These are phyloP conservation scores for Meliscaeva auricollis DNA, from an alignment of 2,888 invertebrate species.

Conservation along the genomic window DNA sequence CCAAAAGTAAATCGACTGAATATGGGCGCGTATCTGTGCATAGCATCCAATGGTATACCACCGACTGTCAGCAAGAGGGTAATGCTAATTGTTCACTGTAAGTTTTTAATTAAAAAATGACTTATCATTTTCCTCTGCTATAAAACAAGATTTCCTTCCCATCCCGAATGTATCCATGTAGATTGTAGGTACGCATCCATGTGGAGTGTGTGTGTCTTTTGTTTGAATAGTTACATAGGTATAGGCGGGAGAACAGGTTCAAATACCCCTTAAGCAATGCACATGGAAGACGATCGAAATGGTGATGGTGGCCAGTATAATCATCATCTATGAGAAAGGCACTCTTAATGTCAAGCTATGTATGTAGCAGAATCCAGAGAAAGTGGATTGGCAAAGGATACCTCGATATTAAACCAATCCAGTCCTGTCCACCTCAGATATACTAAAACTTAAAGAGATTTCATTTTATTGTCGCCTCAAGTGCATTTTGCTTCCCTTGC, in stretches of 20 bases:
- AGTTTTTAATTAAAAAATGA: slow-evolving; percentile 84
- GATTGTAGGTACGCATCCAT: slow-evolving; percentile 10
- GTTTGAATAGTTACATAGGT: not conserved
- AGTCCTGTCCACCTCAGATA: slow-evolving; percentile 38
- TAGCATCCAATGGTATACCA: slow-evolving; percentile 93
- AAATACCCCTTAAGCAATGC: not conserved
- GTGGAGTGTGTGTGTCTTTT: slow-evolving; percentile 20
- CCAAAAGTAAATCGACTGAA: slow-evolving; percentile 90
- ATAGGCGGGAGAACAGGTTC: slow-evolving; percentile 10
- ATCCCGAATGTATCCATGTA: not conserved
- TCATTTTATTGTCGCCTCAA: slow-evolving; percentile 40
- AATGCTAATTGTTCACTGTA: slow-evolving; percentile 93
- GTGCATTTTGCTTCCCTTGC: slow-evolving; percentile 17
- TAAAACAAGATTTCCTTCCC: slow-evolving; percentile 16
- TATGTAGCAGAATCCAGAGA: not conserved
- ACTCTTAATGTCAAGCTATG: slow-evolving; percentile 8
- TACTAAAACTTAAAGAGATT: slow-evolving; percentile 41
- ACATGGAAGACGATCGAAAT: slow-evolving; percentile 10
- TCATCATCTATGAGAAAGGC: not conserved
- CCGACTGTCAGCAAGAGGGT: slow-evolving; percentile 92
- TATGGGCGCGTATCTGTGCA: slow-evolving; percentile 93
- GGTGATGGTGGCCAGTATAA: not conserved
- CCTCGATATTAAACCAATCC: slow-evolving; percentile 39
- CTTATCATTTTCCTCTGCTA: slow-evolving; percentile 6
- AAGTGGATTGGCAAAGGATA: slow-evolving; percentile 11